A percentile compares a stretch with the other conserved stretches of the same genome.
Conservation (phyloP, 2,888 invertebrate genomes). For the Trissolcus japonicus region DNA sequence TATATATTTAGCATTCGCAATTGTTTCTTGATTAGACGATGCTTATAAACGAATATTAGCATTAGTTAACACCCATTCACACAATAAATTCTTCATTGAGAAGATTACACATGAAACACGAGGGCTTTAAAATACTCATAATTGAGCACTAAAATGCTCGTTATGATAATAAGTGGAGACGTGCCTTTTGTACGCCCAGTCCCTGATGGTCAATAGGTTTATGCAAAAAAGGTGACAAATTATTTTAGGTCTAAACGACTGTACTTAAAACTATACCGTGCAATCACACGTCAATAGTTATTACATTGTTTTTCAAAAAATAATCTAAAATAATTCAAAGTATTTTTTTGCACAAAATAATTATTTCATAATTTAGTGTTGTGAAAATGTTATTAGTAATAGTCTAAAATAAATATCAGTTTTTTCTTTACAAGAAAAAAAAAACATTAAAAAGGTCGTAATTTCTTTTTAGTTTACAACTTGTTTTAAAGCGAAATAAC, state of each 20-base stretch:
- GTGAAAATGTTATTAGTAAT: too few species aligned
- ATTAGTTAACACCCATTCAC: conserved; percentile 42
- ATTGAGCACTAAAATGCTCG: conserved; percentile 53
- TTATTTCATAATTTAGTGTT: too few species aligned
- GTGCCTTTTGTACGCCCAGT: conserved; percentile 19
- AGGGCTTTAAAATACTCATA: conserved; percentile 49
- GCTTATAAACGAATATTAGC: conserved; percentile 32
- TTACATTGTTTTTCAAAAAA: too few species aligned
- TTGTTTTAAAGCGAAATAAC: conserved; percentile 10
- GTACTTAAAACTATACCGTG: background rate
- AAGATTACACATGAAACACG: conserved; percentile 45
- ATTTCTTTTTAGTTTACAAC: conserved; percentile 30
- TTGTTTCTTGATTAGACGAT: conserved; percentile 23
- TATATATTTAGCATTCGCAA: conserved; percentile 5
- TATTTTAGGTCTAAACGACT: conserved; percentile 8
- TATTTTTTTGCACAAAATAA: too few species aligned
- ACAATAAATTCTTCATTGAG: conserved; percentile 34
- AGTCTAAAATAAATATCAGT: too few species aligned
- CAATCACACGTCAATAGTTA: too few species aligned
- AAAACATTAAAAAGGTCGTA: too few species aligned
- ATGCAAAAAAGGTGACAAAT: conserved; percentile 11
- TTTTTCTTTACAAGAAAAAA: too few species aligned
- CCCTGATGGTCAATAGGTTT: conserved; percentile 21
- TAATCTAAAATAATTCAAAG: too few species aligned
- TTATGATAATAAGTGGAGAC: conserved; percentile 51